Conservation (phyloP, 2,797 vertebrate species). For the Pangasius macronema region DNA sequence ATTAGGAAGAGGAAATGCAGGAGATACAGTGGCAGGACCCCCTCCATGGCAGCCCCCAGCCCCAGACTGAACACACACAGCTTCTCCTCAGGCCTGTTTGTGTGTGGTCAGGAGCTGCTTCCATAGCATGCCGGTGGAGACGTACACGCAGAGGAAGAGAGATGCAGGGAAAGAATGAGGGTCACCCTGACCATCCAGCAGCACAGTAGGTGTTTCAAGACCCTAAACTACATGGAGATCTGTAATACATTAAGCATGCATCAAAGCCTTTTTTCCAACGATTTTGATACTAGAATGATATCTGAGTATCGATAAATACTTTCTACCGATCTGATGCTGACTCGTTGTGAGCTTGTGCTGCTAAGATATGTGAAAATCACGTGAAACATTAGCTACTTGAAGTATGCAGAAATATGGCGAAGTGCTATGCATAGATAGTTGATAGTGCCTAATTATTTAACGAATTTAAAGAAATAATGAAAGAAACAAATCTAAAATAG, state of each 20-base stretch:
- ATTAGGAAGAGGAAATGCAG: slow-evolving; percentile 38
- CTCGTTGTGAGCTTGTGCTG: not conserved
- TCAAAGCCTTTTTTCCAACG: not conserved
- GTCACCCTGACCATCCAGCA: slow-evolving; percentile 26
- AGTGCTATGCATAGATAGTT: no score
- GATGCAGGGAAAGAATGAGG: slow-evolving; percentile 10
- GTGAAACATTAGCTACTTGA: not conserved
- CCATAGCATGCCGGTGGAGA: slow-evolving; percentile 2
- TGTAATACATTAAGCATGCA: slow-evolving; percentile 1
- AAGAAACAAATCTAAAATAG: not conserved
- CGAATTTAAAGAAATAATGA: not conserved
- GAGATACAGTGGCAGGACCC: slow-evolving; percentile 10
- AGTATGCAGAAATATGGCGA: not conserved
- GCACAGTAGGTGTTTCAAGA: not conserved
- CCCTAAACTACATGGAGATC: not conserved
- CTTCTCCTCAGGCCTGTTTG: slow-evolving; percentile 19
- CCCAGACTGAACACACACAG: slow-evolving; percentile 26
- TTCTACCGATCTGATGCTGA: not conserved
- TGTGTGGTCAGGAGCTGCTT: slow-evolving; percentile 27
- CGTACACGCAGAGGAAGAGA: slow-evolving; percentile 16
- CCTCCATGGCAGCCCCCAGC: not conserved
- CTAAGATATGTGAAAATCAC: not conserved
- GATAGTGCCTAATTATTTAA: not conserved
- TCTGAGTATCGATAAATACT: not conserved
- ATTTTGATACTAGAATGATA: not conserved